Evolutionary conservation across 2,797 vertebrate genomes (phyloP), one percentile per base, ranked within the genome.

Genomic region (Manis pentadactyla): DNA sequence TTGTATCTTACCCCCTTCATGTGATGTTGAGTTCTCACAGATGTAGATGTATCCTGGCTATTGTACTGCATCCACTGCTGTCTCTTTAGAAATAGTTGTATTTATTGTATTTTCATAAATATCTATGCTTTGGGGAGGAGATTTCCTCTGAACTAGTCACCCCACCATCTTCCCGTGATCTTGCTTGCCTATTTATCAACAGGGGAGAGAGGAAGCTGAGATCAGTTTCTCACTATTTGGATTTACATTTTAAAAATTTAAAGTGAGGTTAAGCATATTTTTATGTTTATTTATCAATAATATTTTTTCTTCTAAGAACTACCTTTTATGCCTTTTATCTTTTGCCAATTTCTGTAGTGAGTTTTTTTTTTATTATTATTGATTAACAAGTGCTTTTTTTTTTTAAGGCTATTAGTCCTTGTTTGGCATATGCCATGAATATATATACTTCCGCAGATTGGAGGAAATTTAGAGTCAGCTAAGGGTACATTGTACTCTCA

Each of bases 241-340:
- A 49, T 53, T 82, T 82, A 15, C 46, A 79, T 79, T 85, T 94
- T 85, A n/a, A 19, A 93, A 97, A 93, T 82, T 59, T 88, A 88
- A 59, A 49, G 27, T 77, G 19, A 61, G 29, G 13, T 17, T 51
- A 39, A 29, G 12, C 5, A 61, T 55, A 68, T 61, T 63, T 91
- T 85, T 84, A 53, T 53, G 10, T n/a, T 90, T 87, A 69, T 34
- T 21, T 15, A 81, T 39, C 15, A 37, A 57, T 89, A 55, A 55
- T 86, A 86, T 66, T 57, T 94, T 82, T 90, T 74, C 25, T 93
- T 51, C n/a, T 68, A 87, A 75, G 69, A 68, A 15, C 9, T 84
- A 11, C n/a, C 59, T 92, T 88, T 85, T 55, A 29, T 42, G 42
- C 4, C 11, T 91, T 85, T 71, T 75, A 61, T 69, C 6, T 15